Evolutionary conservation across 2,888 invertebrate genomes (phyloP).

Genomic region (Leucophenga montana): DNA sequence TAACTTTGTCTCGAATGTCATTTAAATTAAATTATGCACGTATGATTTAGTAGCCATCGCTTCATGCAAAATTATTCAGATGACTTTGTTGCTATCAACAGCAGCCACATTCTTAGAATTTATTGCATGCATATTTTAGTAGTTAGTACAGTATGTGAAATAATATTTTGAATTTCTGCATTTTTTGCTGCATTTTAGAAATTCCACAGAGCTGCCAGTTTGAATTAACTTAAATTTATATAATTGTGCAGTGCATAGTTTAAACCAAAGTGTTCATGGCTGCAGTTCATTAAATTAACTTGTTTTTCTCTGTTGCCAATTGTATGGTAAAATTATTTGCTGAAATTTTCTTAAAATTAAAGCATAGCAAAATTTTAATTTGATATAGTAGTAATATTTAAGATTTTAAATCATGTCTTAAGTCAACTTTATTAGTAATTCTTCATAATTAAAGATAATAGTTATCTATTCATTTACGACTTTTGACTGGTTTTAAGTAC

Average conservation of each 20-base stretch:
- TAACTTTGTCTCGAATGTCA: not conserved
- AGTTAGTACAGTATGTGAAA: not conserved
- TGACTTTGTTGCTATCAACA: not conserved
- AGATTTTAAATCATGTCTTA: too few relatives aligned
- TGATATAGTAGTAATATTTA: too few relatives aligned
- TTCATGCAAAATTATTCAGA: not conserved
- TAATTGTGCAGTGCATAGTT: not conserved
- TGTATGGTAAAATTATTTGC: too few relatives aligned
- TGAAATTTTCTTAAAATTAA: too few relatives aligned
- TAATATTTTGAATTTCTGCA: not conserved
- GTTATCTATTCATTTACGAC: too few relatives aligned
- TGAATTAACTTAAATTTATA: not conserved
- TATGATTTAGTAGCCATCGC: not conserved
- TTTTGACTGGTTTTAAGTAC: too few relatives aligned
- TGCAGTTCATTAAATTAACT: slow-evolving; percentile 8
- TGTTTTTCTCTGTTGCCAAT: not conserved
- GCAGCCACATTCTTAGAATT: not conserved
- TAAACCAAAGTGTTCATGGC: too few relatives aligned
- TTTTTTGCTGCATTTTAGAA: not conserved
- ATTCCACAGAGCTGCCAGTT: not conserved
- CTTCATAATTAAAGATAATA: too few relatives aligned
- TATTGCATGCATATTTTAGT: not conserved
- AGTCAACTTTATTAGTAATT: too few relatives aligned
- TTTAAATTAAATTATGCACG: not conserved
- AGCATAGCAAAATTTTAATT: too few relatives aligned